Base-by-base conservation (phyloP, 2,113 vertebrate species). In the Protobothrops mucrosquamatus region DNA sequence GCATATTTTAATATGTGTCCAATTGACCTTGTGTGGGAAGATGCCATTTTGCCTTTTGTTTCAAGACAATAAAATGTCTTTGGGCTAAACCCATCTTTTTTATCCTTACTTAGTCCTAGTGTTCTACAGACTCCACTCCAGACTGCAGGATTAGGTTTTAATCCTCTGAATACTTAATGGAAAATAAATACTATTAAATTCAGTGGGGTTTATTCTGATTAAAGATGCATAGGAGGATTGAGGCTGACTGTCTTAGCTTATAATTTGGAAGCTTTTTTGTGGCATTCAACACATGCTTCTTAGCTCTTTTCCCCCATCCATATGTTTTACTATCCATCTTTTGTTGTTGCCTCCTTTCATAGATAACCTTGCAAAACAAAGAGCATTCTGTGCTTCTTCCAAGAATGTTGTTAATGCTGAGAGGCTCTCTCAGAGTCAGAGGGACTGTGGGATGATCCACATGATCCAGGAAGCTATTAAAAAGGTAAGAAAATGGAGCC, bases 331-430 rank as follows among this genome's bases (percentile, higher is more conserved):
- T 24, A 20, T 26, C 61, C 15, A 26, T 89, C 89, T 34, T 85
- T 91, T 91, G 64, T 81, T 87, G 56, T 86, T 34, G 5, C 54
- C 34, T 51, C 55, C n/a, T 43, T 48, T 92, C 20, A 0, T 92
- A 98, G 97, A 98, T 89, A 97, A 96, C 64, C 95, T 98, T 85
- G 94, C 92, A 26, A 97, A 96, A 93, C 96, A 96, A 57, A 95
- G 97, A 2, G 89, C 93, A 69, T 90, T 89, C 0, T 0, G 93
- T 2, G 4, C 59, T 52, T 93, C 94, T 0, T 1, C 93, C 0
- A 97, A 96, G 0, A 96, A 97, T 18, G 93, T 95, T 61, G 91
- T 94, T 81, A 90, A 95, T 69, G 92, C 95, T 91, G 94, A 56
- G 92, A 88, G 86, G 81, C 86, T 29, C 7, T 74, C 43, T 4